Base-by-base conservation (phyloP, 1,140 invertebrate genomes). In the Drosophila burlai region DNA sequence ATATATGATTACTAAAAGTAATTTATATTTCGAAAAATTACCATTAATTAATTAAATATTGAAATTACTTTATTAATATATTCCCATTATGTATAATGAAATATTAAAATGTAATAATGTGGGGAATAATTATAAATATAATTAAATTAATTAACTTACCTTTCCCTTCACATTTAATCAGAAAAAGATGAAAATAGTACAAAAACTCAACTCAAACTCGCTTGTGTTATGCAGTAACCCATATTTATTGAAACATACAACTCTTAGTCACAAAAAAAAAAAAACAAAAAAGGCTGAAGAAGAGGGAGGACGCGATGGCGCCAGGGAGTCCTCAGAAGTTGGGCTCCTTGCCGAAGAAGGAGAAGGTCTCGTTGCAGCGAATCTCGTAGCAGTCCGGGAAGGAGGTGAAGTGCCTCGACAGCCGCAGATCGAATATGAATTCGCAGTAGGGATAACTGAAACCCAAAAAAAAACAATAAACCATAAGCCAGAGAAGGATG, bases 381-480 rank as follows among this genome's bases (percentile, higher is more conserved):
- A 92, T 91, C 50, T 86, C 89, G 65, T 92, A 92, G 63, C 91
- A 92, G 75, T 92, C 91, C 58, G 84, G 87, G 40, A 87, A 84
- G 13, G 80, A 81, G 26, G 87, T 92, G 49, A 92, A 92, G 58
- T 92, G 91, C 47, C 91, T 67, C 58, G 91, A 92, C 45, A 92
- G 65, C 31, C 91, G 85, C 73, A 92, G 81, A 84, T 92, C 91
- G 83, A 92, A 92, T 55, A 92, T 91, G 66, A 92, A 92, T 69
- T 92, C 91, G 18, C 91, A 92, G 54, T 92, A 78, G 16, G 91
- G 91, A 66, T 87, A 92, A 21, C 91, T 92, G 76, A 26, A 91
- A 91, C 24, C 24, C 24, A 24, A 31, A 6, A 0, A 46, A 26
- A 54, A 60, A 36, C 9, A 34, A 34, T 31, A 31, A 55, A 47